Conservation (phyloP, 2,888 invertebrate species). For the Drosophila borealis region DNA sequence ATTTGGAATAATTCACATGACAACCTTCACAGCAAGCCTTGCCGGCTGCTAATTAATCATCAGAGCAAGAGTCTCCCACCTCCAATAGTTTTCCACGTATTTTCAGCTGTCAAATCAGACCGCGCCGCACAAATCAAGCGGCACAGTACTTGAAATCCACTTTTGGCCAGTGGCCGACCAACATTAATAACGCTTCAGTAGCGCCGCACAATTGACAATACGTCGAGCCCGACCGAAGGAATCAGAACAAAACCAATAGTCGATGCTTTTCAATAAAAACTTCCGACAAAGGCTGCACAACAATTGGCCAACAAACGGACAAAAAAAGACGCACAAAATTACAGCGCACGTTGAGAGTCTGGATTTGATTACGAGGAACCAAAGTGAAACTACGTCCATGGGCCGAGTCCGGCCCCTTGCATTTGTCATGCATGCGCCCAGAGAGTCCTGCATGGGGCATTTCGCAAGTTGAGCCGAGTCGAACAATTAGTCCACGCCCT, state of each 20-base stretch:
- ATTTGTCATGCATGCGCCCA: slow-evolving; percentile 50
- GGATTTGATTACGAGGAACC: slow-evolving; percentile 56
- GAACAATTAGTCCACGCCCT: slow-evolving; percentile 83
- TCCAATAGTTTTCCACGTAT: slow-evolving; percentile 28
- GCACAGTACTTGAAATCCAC: slow-evolving; percentile 24
- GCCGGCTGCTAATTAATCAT: background rate
- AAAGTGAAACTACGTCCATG: slow-evolving; percentile 30
- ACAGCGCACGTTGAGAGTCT: slow-evolving; percentile 53
- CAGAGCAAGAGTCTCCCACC: background rate
- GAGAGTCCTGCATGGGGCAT: slow-evolving; percentile 21
- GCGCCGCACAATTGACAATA: slow-evolving; percentile 43
- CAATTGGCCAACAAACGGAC: slow-evolving; percentile 59
- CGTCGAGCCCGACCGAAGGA: slow-evolving; percentile 2
- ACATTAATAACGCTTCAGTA: slow-evolving; percentile 73
- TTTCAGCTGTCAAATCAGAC: slow-evolving; percentile 43
- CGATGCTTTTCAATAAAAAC: slow-evolving; percentile 72
- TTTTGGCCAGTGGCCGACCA: slow-evolving; percentile 44
- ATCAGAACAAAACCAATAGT: slow-evolving; percentile 16
- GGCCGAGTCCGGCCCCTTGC: slow-evolving; percentile 36
- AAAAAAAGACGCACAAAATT: slow-evolving; percentile 70
- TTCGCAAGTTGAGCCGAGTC: slow-evolving; percentile 41
- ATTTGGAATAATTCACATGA: background rate
- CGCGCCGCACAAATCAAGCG: slow-evolving; percentile 36
- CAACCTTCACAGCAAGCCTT: background rate
- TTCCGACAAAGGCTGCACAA: slow-evolving; percentile 71